These are phyloP conservation scores for Sarcophilus harrisii DNA, from an alignment of 2,797 vertebrate species.

Conservation along the genomic window DNA sequence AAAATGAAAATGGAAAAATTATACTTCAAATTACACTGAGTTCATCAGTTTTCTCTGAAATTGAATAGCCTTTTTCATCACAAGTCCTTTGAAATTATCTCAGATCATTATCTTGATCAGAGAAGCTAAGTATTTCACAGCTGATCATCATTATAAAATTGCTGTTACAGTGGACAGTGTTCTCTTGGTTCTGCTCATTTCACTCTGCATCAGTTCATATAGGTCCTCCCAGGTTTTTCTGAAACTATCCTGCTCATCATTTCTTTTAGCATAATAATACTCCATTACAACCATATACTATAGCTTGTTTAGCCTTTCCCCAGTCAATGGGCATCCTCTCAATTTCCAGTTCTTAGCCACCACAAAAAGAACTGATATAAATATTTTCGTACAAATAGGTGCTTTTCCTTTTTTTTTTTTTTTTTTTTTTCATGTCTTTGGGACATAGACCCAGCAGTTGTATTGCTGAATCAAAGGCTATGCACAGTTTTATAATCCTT, in stretches of 20 bases:
- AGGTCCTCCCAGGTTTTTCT: neutral
- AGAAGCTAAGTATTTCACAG: no score
- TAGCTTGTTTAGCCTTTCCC: neutral
- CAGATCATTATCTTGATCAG: no score
- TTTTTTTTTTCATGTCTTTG: neutral
- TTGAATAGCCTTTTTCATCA: no score
- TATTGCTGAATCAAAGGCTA: neutral
- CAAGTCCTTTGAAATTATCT: no score
- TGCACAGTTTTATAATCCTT: no score
- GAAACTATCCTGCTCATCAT: neutral
- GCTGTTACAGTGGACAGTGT: no score
- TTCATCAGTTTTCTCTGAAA: no score
- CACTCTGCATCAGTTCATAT: neutral
- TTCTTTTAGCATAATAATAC: neutral
- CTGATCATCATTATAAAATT: no score
- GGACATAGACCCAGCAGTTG: no score
- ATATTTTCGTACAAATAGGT: neutral
- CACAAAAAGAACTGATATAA: neutral
- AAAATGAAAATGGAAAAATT: no score
- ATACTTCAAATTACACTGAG: no score
- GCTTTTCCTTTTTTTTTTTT: no score
- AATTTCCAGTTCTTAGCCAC: neutral
- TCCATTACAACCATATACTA: neutral
- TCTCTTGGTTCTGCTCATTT: neutral
- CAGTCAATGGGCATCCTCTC: neutral